Evolutionary conservation across 92 coral and sea anemone genomes (phyloP).

Genomic region (Parazoanthus swiftii): DNA sequence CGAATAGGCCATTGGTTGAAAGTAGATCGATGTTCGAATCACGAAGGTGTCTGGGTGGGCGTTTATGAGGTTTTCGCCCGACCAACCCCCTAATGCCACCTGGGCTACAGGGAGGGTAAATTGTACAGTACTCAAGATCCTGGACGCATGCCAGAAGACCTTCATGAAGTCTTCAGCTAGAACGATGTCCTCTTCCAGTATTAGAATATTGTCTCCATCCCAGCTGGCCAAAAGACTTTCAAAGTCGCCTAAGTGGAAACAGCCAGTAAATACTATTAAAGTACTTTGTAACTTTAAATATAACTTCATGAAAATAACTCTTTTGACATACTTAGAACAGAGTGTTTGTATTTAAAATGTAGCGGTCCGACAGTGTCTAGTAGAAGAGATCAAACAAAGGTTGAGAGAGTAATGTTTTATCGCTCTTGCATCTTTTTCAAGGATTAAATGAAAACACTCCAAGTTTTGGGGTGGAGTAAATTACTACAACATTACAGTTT

Average conservation of each 20-base stretch:
- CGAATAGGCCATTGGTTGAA: constrained; percentile 56
- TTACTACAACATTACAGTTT: too few relatives aligned
- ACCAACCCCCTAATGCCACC: constrained; percentile 54
- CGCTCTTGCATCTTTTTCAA: too few relatives aligned
- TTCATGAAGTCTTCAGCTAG: constrained; percentile 48
- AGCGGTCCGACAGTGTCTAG: too few relatives aligned
- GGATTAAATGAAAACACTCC: too few relatives aligned
- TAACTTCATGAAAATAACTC: too few relatives aligned
- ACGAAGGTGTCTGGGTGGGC: constrained; percentile 58
- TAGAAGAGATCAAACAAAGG: too few relatives aligned
- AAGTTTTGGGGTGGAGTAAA: too few relatives aligned
- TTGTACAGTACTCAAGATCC: constrained; percentile 31
- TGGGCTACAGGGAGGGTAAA: constrained; percentile 35
- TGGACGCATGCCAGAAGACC: constrained; percentile 44
- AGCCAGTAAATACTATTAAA: too few relatives aligned
- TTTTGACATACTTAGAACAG: too few relatives aligned
- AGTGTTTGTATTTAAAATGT: too few relatives aligned
- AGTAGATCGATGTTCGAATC: constrained; percentile 47
- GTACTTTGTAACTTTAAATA: too few relatives aligned
- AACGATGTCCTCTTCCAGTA: constrained; percentile 52
- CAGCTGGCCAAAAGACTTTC: constrained; percentile 21
- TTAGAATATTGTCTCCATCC: constrained; percentile 34
- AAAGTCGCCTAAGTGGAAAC: constrained; percentile 16
- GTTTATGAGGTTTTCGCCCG: constrained; percentile 55
- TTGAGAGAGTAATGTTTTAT: too few relatives aligned